Evolutionary conservation across 2,888 invertebrate genomes (phyloP).

Genomic region (Griposia aprilina): DNA sequence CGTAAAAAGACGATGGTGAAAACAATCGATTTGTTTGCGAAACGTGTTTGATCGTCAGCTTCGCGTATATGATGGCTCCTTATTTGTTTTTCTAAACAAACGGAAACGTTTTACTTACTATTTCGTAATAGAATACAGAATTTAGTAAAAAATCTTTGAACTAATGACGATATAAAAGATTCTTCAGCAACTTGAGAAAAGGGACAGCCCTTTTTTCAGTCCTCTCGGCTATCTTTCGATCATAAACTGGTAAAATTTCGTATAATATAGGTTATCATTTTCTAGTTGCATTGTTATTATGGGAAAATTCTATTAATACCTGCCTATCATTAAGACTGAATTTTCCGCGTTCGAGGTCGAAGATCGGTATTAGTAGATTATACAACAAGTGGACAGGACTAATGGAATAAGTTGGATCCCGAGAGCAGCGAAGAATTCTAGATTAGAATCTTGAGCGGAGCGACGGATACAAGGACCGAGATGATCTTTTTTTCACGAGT

Average conservation of each 20-base stretch:
- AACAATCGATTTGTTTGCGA: slow-evolving; percentile 15
- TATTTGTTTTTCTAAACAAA: slow-evolving; percentile 6
- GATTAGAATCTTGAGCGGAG: too few relatives aligned
- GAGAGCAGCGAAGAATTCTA: too few relatives aligned
- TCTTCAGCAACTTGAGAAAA: slow-evolving; percentile 6
- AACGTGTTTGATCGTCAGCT: slow-evolving; percentile 3
- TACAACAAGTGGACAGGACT: too few relatives aligned
- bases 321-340: background rate
- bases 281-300: background rate
- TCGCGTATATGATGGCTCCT: background rate
- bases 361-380: background rate
- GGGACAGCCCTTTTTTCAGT: background rate
- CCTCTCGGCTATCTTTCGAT: background rate
- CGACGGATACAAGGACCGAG: too few relatives aligned
- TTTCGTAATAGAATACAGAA: background rate
- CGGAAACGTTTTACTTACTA: background rate
- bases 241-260: background rate
- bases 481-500: too few relatives aligned
- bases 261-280: background rate
- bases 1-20: slow-evolving; percentile 1
- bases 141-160: background rate
- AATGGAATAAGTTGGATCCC: too few relatives aligned
- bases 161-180: slow-evolving; percentile 7
- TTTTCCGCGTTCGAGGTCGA: background rate
- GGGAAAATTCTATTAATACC: background rate